Conservation (phyloP, 2,888 invertebrate species). For the Epinotia brunnichana region DNA sequence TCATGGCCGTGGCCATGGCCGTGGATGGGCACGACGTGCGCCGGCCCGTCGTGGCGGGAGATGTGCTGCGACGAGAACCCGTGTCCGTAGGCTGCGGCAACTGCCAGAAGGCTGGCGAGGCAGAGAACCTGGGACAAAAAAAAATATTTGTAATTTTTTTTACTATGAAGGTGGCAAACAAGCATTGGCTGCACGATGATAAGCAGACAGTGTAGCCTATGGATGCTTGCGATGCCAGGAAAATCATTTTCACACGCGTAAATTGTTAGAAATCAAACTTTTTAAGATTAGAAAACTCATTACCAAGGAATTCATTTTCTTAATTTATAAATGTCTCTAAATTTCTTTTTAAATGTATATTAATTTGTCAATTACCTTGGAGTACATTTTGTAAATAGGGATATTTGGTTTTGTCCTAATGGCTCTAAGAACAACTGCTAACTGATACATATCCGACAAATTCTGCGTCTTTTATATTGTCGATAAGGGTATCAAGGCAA, state of each 20-base stretch:
- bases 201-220: no score
- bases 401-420: slow-evolving; percentile 56
- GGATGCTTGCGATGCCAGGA: no score
- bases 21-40: slow-evolving; percentile 50
- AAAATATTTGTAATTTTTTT: neutral
- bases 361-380: slow-evolving; percentile 62
- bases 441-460: slow-evolving; percentile 69
- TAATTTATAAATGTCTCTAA: neutral
- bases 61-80: slow-evolving; percentile 55
- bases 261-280: neutral
- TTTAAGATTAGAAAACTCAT: neutral
- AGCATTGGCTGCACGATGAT: no score
- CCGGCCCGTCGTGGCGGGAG: slow-evolving; percentile 52
- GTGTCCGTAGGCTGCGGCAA: slow-evolving; percentile 48
- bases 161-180: no score
- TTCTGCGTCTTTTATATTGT: slow-evolving; percentile 75
- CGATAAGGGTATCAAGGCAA: slow-evolving; percentile 74
- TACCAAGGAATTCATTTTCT: neutral
- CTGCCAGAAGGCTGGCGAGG: slow-evolving; percentile 47
- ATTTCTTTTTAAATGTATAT: neutral
- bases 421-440: slow-evolving; percentile 56
- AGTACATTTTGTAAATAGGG: slow-evolving; percentile 63
- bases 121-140: slow-evolving; percentile 47
- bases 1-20: slow-evolving; percentile 48
- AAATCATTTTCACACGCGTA: neutral